Percentiles rank a stretch among this genome's conserved stretches.
Evolutionary conservation across 1,140 invertebrate genomes (phyloP).

Genomic region (Drosophila mojavensis): DNA sequence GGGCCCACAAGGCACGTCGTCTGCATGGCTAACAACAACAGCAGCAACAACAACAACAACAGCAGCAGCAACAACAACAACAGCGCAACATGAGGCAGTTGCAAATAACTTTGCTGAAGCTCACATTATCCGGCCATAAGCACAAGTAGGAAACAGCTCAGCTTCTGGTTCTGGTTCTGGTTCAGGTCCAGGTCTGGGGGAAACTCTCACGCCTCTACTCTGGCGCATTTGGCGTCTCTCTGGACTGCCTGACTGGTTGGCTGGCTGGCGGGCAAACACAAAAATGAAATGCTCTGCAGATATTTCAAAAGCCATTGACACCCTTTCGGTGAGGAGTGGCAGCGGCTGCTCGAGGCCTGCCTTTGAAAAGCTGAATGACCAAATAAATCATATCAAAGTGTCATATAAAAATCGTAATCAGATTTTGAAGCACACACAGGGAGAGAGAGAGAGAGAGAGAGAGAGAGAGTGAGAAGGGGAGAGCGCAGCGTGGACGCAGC

Average conservation of each 20-base stretch:
- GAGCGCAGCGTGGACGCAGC: slow-evolving; percentile 13
- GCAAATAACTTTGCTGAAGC: slow-evolving; percentile 79
- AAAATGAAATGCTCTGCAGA: slow-evolving; percentile 79
- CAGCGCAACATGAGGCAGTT: slow-evolving; percentile 54
- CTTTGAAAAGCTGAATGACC: slow-evolving; percentile 83
- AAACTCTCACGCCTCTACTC: slow-evolving; percentile 14
- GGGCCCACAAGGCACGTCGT: slow-evolving; percentile 59
- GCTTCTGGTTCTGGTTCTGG: slow-evolving; percentile 4
- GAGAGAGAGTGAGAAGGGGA: slow-evolving; percentile 8
- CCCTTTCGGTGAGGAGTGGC: slow-evolving; percentile 65
- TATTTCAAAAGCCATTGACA: slow-evolving; percentile 83
- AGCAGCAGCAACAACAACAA: slow-evolving; percentile 23
- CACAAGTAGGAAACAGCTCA: slow-evolving; percentile 74
- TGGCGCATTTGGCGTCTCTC: slow-evolving; percentile 42
- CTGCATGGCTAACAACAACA: slow-evolving; percentile 33
- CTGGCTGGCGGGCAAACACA: slow-evolving; percentile 47
- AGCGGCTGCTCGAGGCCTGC: slow-evolving; percentile 63
- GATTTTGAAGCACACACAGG: slow-evolving; percentile 76
- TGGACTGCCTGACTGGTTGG: background rate
- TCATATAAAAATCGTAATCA: slow-evolving; percentile 83
- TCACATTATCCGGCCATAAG: slow-evolving; percentile 78
- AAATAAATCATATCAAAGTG: slow-evolving; percentile 83
- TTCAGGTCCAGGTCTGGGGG: no score
- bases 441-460: slow-evolving; percentile 25
- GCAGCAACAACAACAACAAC: slow-evolving; percentile 17